Percentiles rank a stretch among this genome's conserved stretches.
phyloP scores from a whole-genome alignment of 2,797 vertebrate species.

The Hapalemur alaotrensis region DNA sequence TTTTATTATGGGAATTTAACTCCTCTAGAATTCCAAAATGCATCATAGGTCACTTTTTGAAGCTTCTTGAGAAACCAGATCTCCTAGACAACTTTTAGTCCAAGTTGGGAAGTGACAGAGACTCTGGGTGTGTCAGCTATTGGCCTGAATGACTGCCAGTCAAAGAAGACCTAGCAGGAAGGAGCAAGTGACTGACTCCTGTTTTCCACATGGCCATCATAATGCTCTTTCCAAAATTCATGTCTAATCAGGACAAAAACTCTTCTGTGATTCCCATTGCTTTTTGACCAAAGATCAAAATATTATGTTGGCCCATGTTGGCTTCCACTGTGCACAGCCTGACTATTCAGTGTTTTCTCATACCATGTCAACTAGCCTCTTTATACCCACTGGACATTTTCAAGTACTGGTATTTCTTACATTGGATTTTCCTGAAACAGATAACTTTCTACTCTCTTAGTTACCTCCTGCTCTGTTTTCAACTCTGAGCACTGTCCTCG shows the following conservation, averaged over 20 bases:
- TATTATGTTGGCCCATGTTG: accelerated
- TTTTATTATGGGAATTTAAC: not conserved
- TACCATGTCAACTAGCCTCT: accelerated
- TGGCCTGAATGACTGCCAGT: not conserved
- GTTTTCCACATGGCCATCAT: accelerated
- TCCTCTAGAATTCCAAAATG: not conserved
- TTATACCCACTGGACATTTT: accelerated
- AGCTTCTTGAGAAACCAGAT: not conserved
- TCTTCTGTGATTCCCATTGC: not conserved
- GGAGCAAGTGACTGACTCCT: not conserved
- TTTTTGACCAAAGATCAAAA: not conserved
- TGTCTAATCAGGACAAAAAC: not conserved
- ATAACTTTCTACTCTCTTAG: accelerated
- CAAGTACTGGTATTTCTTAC: accelerated
- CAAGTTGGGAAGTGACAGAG: not conserved
- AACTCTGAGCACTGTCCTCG: not conserved
- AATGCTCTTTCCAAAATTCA: not conserved
- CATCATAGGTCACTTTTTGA: too few relatives aligned
- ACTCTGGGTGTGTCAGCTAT: not conserved
- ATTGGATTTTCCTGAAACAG: not conserved
- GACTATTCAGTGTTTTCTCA: too few relatives aligned
- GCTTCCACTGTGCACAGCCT: not conserved
- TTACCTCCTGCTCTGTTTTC: not conserved
- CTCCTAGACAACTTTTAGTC: not conserved
- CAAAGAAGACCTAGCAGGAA: accelerated